Conservation (phyloP, 1,140 invertebrate species). For the Aphelenchoides avenae region DNA sequence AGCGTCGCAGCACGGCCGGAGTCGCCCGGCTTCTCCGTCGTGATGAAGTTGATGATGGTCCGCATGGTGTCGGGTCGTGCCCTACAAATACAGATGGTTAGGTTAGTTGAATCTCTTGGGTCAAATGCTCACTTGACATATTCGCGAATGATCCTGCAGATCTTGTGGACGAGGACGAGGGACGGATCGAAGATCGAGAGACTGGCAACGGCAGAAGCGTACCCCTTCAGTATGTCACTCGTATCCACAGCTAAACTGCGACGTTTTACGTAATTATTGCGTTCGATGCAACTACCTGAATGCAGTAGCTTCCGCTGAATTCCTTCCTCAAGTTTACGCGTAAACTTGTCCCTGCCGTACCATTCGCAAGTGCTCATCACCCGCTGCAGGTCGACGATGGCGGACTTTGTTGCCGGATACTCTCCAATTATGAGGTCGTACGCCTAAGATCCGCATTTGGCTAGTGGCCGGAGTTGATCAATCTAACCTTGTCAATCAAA, state of each 20-base stretch:
- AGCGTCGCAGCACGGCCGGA: slow-evolving; percentile 21
- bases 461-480: no score
- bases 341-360: slow-evolving; percentile 41
- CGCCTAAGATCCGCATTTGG: slow-evolving; percentile 17
- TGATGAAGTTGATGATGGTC: slow-evolving; percentile 56
- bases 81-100: slow-evolving; percentile 27
- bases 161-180: slow-evolving; percentile 85
- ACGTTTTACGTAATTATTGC: background rate
- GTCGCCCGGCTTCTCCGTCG: slow-evolving; percentile 47
- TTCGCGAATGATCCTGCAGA: slow-evolving; percentile 82
- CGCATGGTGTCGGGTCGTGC: slow-evolving; percentile 52
- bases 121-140: slow-evolving; percentile 63
- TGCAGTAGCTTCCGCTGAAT: slow-evolving; percentile 36
- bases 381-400: slow-evolving; percentile 10
- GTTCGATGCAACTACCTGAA: slow-evolving; percentile 29
- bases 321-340: slow-evolving; percentile 18
- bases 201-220: slow-evolving; percentile 87
- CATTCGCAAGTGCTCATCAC: slow-evolving; percentile 30
- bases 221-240: slow-evolving; percentile 91
- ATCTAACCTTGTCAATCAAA: no score
- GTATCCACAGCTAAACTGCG: slow-evolving; percentile 80
- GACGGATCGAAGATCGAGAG: slow-evolving; percentile 83
- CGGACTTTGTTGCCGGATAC: slow-evolving; percentile 15
- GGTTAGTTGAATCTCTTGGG: background rate
- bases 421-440: slow-evolving; percentile 24